These are phyloP conservation scores for Agrypnus murinus DNA, from an alignment of 2,888 invertebrate species.

Conservation along the genomic window DNA sequence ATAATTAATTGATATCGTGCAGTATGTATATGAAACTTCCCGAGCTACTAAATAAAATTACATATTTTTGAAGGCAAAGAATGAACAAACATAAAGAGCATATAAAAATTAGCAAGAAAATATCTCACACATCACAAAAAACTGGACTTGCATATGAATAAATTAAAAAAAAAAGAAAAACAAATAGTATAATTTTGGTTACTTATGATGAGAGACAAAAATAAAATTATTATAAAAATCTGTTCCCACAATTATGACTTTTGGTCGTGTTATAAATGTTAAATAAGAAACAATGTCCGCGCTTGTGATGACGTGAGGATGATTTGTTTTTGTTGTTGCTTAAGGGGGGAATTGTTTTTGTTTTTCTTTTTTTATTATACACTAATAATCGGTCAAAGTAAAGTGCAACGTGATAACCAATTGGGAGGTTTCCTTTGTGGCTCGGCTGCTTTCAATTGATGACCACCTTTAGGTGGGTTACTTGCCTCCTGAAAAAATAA, in stretches of 20 bases:
- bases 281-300: conserved; percentile 39
- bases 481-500: conserved; percentile 85
- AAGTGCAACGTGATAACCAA: conserved; percentile 90
- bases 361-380: conserved; percentile 45
- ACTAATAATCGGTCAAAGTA: conserved; percentile 84
- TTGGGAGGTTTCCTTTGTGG: conserved; percentile 87
- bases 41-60: neutral
- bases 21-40: no score
- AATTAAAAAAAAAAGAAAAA: no score
- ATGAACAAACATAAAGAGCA: conserved; percentile 29
- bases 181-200: no score
- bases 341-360: neutral
- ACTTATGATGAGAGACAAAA: no score
- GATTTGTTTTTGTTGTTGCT: neutral
- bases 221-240: neutral
- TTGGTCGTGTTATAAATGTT: conserved; percentile 14
- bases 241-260: conserved; percentile 10
- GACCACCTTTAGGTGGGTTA: conserved; percentile 89
- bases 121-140: conserved; percentile 42
- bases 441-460: conserved; percentile 86
- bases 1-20: neutral
- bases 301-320: conserved; percentile 46
- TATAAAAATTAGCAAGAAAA: neutral
- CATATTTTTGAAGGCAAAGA: neutral
- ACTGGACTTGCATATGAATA: conserved; percentile 34